Evolutionary conservation across 2,888 invertebrate genomes (phyloP).

Genomic region (Camponotus fellah): DNA sequence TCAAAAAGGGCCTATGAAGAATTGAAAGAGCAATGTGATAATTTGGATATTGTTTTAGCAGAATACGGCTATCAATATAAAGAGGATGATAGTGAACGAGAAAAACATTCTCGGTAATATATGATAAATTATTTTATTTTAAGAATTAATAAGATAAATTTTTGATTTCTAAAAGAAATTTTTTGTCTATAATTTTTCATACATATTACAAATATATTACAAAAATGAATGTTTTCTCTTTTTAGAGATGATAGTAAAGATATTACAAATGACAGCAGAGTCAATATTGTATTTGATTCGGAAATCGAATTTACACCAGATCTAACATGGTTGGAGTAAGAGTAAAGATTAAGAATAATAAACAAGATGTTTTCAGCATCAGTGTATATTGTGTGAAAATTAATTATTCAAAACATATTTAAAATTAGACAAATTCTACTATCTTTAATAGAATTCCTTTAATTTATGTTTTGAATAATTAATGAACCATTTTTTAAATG

Average conservation of each 20-base stretch:
- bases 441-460: not conserved
- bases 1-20: conserved; percentile 31
- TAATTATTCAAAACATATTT: too few species aligned
- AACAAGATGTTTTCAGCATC: not conserved
- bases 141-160: not conserved
- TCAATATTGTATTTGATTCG: not conserved
- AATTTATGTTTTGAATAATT: not conserved
- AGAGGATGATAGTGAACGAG: not conserved
- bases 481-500: conserved; percentile 11
- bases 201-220: not conserved
- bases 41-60: conserved; percentile 53
- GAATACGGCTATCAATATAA: conserved; percentile 64
- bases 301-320: conserved; percentile 58
- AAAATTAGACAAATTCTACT: too few species aligned
- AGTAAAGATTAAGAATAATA: conserved; percentile 7
- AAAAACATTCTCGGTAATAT: not conserved
- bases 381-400: too few species aligned
- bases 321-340: conserved; percentile 49
- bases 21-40: conserved; percentile 54
- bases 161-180: not conserved
- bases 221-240: not conserved
- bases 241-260: conserved; percentile 23
- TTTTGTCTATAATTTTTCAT: not conserved
- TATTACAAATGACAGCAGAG: not conserved
- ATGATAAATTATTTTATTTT: not conserved